Conservation (phyloP, 2,888 invertebrate species). For the Ceriagrion tenellum region DNA sequence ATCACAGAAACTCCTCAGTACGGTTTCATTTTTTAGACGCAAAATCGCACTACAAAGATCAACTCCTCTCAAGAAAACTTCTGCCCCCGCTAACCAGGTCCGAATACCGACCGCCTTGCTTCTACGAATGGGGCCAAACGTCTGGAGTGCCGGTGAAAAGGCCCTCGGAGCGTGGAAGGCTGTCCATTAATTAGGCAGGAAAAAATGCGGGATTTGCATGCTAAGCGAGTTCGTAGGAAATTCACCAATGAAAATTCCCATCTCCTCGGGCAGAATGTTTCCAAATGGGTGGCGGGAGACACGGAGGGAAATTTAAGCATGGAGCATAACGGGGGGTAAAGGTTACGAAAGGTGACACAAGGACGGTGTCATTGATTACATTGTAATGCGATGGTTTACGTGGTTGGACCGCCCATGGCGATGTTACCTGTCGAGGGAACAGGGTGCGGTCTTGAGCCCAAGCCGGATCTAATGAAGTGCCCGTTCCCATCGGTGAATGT, state of each 20-base stretch:
- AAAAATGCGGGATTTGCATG: constrained; percentile 17
- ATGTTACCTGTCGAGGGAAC: background rate
- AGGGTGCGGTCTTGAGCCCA: background rate
- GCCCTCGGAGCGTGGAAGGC: background rate
- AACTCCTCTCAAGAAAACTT: background rate
- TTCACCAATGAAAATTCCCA: background rate
- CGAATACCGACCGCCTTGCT: background rate
- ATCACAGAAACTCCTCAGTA: no score
- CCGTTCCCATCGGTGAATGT: background rate
- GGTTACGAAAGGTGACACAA: background rate
- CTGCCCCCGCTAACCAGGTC: background rate
- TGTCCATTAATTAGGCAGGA: constrained; percentile 12
- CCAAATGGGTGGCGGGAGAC: background rate
- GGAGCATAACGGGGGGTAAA: background rate
- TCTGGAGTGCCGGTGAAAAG: background rate
- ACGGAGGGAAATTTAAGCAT: background rate
- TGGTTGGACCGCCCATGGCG: constrained; percentile 33
- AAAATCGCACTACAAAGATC: no score
- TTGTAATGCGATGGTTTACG: constrained; percentile 55
- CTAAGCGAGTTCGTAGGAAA: background rate
- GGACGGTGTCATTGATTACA: constrained; percentile 47
- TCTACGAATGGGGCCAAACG: background rate
- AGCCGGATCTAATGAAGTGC: background rate
- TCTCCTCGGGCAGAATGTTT: background rate
- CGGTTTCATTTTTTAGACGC: no score